Evolutionary conservation across 2,113 vertebrate genomes (phyloP).

Genomic region (Boleophthalmus pectinirostris): DNA sequence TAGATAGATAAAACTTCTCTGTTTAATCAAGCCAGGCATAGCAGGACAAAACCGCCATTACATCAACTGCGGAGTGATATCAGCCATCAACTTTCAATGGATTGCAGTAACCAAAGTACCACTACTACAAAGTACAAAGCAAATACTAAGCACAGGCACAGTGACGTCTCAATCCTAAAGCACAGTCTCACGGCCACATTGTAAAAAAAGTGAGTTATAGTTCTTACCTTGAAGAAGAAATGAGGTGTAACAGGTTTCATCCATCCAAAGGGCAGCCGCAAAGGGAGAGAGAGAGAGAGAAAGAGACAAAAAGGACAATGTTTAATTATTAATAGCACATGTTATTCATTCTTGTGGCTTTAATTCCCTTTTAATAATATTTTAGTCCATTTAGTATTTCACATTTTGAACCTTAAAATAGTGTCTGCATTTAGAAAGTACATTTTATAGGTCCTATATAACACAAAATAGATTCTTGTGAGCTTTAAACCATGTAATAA

Average conservation of each 20-base stretch:
- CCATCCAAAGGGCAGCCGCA: neutral
- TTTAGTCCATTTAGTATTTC: too few species aligned
- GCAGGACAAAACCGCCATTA: too few species aligned
- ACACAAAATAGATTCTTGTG: too few species aligned
- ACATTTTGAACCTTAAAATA: too few species aligned
- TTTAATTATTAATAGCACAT: neutral
- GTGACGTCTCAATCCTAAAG: neutral
- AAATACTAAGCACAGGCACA: neutral
- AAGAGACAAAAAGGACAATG: neutral
- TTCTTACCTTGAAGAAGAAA: conserved; percentile 1
- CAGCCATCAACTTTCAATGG: neutral
- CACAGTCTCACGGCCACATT: neutral
- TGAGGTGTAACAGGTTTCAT: neutral
- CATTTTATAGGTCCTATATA: too few species aligned
- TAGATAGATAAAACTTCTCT: too few species aligned
- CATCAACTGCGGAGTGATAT: too few species aligned
- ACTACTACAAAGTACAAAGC: neutral
- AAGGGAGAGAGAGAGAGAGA: neutral
- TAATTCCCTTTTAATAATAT: too few species aligned
- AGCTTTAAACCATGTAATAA: too few species aligned
- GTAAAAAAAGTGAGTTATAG: neutral
- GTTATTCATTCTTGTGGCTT: too few species aligned
- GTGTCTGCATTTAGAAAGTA: too few species aligned
- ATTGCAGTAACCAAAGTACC: neutral
- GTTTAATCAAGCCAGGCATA: too few species aligned